These are phyloP conservation scores for Xylota segnis DNA, from an alignment of 2,888 invertebrate genomes.

Conservation along the genomic window DNA sequence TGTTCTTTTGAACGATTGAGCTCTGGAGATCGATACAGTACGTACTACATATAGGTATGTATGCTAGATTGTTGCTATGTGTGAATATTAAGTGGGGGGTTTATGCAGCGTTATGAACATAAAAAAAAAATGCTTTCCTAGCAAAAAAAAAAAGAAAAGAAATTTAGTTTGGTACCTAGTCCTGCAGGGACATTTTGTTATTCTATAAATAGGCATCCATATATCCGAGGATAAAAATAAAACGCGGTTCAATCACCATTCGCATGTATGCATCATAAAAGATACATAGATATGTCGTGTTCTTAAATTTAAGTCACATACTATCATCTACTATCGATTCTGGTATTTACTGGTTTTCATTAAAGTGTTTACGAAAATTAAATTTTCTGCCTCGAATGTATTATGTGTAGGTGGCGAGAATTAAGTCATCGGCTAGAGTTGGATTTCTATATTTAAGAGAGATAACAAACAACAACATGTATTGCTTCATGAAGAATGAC, in stretches of 20 bases:
- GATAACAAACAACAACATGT: background rate
- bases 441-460: slow-evolving; percentile 18
- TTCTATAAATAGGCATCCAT: background rate
- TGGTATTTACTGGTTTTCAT: slow-evolving; percentile 23
- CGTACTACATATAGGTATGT: background rate
- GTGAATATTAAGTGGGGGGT: slow-evolving; percentile 24
- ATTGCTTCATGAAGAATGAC: slow-evolving; percentile 23
- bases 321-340: slow-evolving; percentile 1
- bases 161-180: background rate
- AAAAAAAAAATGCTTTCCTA: background rate
- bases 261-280: background rate
- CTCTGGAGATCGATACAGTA: background rate
- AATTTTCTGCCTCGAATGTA: background rate
- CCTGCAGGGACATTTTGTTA: background rate
- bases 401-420: slow-evolving; percentile 12
- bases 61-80: slow-evolving; percentile 8
- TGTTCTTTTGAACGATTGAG: slow-evolving; percentile 18
- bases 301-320: background rate
- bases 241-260: background rate
- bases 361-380: background rate
- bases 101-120: background rate
- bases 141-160: background rate
- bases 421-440: slow-evolving; percentile 34
- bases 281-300: background rate
- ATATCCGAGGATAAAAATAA: background rate